Conservation (phyloP, 2,113 vertebrate genomes). For the Antechinus stuartii region DNA sequence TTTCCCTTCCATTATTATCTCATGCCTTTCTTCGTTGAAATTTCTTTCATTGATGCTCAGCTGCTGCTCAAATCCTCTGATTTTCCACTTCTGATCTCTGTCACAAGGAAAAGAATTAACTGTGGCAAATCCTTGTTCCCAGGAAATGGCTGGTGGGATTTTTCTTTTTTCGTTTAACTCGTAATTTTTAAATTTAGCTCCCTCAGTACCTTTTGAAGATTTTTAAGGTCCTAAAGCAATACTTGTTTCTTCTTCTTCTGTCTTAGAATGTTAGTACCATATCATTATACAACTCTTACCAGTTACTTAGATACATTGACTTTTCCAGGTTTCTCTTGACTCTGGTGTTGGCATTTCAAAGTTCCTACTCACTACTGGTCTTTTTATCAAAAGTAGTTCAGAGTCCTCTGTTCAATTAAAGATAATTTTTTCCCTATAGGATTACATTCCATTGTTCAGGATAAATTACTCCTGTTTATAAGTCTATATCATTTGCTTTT, state of each 20-base stretch:
- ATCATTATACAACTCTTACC: not conserved
- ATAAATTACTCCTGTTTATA: not conserved
- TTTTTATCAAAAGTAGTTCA: not conserved
- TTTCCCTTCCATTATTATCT: not conserved
- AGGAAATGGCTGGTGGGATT: not conserved
- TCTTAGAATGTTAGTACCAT: not conserved
- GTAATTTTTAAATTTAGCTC: not conserved
- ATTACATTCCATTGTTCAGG: not conserved
- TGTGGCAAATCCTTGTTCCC: not conserved
- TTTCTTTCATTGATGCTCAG: not conserved
- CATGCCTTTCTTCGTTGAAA: not conserved
- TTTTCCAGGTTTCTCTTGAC: not conserved
- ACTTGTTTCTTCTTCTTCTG: not conserved
- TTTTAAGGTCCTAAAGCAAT: not conserved
- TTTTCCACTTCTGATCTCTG: not conserved
- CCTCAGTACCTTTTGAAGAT: not conserved
- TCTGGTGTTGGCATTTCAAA: not conserved
- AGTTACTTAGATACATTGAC: not conserved
- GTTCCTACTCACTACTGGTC: not conserved
- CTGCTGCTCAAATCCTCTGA: not conserved
- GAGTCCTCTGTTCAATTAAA: not conserved
- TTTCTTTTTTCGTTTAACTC: not conserved
- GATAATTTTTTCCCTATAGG: not conserved
- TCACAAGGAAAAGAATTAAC: not conserved
- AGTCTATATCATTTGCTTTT: not conserved